phyloP scores from a whole-genome alignment of 2,797 vertebrate genomes.

The Artibeus jamaicensis region DNA sequence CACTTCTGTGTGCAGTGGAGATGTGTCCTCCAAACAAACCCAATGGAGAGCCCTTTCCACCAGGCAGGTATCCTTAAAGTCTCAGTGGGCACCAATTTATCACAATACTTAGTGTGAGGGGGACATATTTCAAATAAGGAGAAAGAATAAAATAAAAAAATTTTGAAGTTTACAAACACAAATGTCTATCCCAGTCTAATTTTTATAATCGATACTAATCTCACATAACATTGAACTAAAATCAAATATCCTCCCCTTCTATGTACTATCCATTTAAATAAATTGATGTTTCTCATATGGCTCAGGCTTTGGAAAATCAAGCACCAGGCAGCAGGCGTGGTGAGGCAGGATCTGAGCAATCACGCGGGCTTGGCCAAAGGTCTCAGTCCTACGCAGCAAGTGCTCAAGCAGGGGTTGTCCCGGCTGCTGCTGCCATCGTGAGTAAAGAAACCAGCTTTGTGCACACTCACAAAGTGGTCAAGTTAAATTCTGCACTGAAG shows the following conservation, averaged over 20 bases:
- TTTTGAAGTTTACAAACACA: constrained; percentile 25
- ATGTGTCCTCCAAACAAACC: neutral
- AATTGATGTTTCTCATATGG: neutral
- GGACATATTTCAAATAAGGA: constrained; percentile 20
- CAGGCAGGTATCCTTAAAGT: neutral
- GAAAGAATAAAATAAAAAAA: constrained; percentile 22
- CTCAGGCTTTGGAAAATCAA: constrained; percentile 27
- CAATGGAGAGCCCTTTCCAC: neutral
- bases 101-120: neutral
- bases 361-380: neutral
- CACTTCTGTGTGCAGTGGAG: neutral
- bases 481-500: neutral
- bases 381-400: neutral
- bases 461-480: neutral
- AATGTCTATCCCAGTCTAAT: constrained; percentile 1
- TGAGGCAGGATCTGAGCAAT: neutral
- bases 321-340: neutral
- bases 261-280: constrained; percentile 22
- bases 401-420: neutral
- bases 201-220: constrained; percentile 22
- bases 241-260: neutral
- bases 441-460: neutral
- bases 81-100: constrained; percentile 10
- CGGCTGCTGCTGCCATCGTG: neutral
- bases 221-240: constrained; percentile 7